Conservation (phyloP, 2,113 vertebrate species). For the Ifrita kowaldi region DNA sequence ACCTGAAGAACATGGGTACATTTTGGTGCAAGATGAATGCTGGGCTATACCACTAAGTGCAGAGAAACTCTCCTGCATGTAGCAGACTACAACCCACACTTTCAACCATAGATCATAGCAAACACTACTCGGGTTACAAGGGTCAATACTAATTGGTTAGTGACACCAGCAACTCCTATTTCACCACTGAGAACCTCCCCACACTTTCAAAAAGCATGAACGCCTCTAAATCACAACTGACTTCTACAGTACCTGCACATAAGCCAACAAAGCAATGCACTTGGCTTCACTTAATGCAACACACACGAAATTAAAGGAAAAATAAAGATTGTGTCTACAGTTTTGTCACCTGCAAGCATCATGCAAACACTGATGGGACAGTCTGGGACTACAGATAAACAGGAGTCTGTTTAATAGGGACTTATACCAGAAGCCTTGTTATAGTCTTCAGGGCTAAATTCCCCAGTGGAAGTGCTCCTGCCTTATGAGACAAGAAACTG, state of each 20-base stretch:
- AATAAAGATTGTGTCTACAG: neutral
- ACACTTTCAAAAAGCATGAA: neutral
- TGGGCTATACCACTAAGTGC: neutral
- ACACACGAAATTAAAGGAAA: neutral
- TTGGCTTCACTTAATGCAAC: neutral
- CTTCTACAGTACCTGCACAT: neutral
- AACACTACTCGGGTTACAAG: neutral
- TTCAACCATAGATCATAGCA: neutral
- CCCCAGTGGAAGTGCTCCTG: neutral
- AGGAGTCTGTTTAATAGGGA: neutral
- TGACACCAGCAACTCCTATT: neutral
- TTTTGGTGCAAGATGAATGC: neutral
- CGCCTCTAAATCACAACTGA: neutral
- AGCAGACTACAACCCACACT: neutral
- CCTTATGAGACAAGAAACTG: neutral
- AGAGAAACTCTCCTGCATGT: neutral
- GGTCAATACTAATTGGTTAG: neutral
- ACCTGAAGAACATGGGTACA: neutral
- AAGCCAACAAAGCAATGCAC: neutral
- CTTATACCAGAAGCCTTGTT: neutral
- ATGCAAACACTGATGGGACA: neutral
- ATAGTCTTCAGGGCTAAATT: neutral
- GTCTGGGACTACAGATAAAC: neutral
- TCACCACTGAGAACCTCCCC: neutral
- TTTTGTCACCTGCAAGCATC: neutral